These are phyloP conservation scores for Lycaena phlaeas DNA, from an alignment of 2,888 invertebrate genomes.

Conservation along the genomic window DNA sequence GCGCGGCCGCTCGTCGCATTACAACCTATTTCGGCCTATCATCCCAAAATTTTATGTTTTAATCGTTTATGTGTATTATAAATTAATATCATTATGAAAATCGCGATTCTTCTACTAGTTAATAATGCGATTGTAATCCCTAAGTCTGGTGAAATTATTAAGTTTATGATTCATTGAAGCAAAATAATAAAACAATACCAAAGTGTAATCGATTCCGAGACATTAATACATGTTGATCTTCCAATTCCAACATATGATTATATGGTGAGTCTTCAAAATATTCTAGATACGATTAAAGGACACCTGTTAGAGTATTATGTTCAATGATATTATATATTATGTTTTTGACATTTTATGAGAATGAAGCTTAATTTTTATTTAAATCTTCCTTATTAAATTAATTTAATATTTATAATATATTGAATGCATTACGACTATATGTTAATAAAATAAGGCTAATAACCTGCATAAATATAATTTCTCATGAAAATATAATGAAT, in stretches of 20 bases:
- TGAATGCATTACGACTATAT: too few relatives aligned
- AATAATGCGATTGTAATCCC: not conserved
- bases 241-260: not conserved
- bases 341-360: too few relatives aligned
- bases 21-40: constrained; percentile 48
- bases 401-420: too few relatives aligned
- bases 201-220: not conserved
- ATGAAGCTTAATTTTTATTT: too few relatives aligned
- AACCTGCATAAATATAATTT: too few relatives aligned
- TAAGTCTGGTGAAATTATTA: not conserved
- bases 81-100: not conserved
- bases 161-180: not conserved
- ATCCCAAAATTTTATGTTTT: not conserved
- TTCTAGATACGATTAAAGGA: not conserved
- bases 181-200: not conserved
- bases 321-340: not conserved
- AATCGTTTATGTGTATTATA: not conserved
- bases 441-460: too few relatives aligned
- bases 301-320: not conserved
- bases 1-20: constrained; percentile 39
- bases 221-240: not conserved
- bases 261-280: not conserved
- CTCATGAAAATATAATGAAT: too few relatives aligned
- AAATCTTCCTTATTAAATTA: too few relatives aligned
- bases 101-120: not conserved